Conservation (phyloP, 2,888 invertebrate genomes). For the Sarcophaga variegata region DNA sequence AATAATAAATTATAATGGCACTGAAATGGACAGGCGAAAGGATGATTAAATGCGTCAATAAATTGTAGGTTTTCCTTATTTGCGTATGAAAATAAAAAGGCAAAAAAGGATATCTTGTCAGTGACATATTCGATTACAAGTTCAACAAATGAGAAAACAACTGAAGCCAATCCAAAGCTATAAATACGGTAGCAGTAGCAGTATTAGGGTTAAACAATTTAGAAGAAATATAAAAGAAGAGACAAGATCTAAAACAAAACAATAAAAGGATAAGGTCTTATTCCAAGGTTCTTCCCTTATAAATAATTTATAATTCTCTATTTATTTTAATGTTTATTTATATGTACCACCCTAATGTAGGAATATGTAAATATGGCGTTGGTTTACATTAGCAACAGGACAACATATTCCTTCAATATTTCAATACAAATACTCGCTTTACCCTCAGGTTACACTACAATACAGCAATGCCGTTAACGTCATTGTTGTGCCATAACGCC, state of each 20-base stretch:
- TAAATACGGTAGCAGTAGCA: neutral
- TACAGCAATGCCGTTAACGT: neutral
- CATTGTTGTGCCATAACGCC: neutral
- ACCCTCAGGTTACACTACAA: slow-evolving; percentile 6
- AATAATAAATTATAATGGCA: neutral
- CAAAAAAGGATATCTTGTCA: neutral
- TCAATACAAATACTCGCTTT: neutral
- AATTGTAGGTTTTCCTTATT: slow-evolving; percentile 28
- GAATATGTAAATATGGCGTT: neutral
- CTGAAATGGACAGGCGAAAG: neutral
- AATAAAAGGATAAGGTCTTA: too few species aligned
- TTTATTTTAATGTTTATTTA: neutral
- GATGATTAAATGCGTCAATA: slow-evolving; percentile 52
- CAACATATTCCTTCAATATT: neutral
- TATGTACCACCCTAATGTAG: neutral
- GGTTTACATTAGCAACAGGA: neutral
- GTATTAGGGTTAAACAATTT: neutral
- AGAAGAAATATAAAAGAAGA: neutral
- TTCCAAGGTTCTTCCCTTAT: neutral
- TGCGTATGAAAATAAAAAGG: neutral
- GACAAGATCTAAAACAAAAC: too few species aligned
- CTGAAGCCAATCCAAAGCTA: neutral
- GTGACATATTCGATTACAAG: neutral
- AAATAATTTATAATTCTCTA: neutral
- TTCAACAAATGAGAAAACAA: neutral